Evolutionary conservation across 2,888 invertebrate species (phyloP).

Genomic region (Torymus aiolomorphi): DNA sequence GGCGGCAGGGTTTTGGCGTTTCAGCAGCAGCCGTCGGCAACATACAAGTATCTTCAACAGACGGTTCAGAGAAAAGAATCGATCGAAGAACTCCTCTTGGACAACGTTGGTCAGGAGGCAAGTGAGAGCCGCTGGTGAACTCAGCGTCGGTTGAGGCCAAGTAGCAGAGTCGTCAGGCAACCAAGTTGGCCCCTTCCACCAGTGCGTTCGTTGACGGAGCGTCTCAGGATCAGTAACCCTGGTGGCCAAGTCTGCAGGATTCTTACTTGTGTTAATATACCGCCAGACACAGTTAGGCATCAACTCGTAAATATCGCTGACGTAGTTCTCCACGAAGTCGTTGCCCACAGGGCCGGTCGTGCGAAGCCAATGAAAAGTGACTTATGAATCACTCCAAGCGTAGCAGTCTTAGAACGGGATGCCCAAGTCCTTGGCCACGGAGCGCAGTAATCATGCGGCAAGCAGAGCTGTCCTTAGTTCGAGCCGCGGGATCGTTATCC

Average conservation of each 20-base stretch:
- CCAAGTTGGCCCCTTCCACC: too few relatives aligned
- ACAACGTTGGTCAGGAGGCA: too few relatives aligned
- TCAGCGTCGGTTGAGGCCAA: too few relatives aligned
- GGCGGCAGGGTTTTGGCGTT: too few relatives aligned
- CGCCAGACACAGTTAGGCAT: background rate
- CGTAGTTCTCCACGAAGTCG: slow-evolving; percentile 25
- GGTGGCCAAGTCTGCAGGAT: slow-evolving; percentile 29
- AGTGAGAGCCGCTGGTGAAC: too few relatives aligned
- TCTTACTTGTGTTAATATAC: slow-evolving; percentile 1
- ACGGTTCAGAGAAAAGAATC: too few relatives aligned
- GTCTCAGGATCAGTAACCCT: background rate
- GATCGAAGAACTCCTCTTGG: too few relatives aligned
- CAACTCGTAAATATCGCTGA: slow-evolving; percentile 26
- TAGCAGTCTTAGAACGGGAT: background rate
- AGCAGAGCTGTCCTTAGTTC: slow-evolving; percentile 1
- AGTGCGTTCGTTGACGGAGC: too few relatives aligned
- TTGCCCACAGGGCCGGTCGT: background rate
- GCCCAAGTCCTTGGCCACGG: background rate
- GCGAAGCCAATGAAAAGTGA: slow-evolving; percentile 4
- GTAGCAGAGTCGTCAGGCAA: too few relatives aligned
- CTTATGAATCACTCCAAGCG: slow-evolving; percentile 8
- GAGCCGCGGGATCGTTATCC: slow-evolving; percentile 24
- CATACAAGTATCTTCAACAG: too few relatives aligned
- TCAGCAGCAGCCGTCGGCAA: too few relatives aligned
- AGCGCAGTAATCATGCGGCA: background rate